These are phyloP conservation scores for Drosophila ironensis DNA, from an alignment of 1,140 invertebrate species.

Conservation along the genomic window DNA sequence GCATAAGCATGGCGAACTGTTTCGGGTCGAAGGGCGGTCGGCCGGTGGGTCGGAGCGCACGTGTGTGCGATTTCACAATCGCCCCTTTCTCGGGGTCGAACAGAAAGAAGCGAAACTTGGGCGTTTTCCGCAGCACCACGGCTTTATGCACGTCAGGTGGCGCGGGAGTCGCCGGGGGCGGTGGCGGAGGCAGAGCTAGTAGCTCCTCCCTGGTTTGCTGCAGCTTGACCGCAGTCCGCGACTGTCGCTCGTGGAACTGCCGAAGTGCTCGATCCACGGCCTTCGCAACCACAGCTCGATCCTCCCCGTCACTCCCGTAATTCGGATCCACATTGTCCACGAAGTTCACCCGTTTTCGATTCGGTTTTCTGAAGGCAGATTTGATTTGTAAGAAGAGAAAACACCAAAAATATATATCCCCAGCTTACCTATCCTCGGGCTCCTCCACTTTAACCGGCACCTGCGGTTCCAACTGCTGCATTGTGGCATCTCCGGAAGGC, in stretches of 20 bases:
- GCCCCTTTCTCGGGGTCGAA: conserved; percentile 44
- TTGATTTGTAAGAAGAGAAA: background rate
- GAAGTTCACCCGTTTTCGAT: conserved; percentile 70
- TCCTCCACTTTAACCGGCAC: conserved; percentile 22
- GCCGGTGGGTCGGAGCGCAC: conserved; percentile 14
- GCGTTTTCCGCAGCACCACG: conserved; percentile 58
- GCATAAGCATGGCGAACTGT: conserved; percentile 66
- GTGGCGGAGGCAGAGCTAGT: conserved; percentile 39
- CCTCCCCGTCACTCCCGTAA: conserved; percentile 70
- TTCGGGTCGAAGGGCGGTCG: conserved; percentile 58
- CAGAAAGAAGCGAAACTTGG: conserved; percentile 51
- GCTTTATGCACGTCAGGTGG: conserved; percentile 50
- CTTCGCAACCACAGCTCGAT: conserved; percentile 47
- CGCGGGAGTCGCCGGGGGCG: conserved; percentile 40
- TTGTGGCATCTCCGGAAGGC: conserved; percentile 25
- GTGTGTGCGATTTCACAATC: conserved; percentile 33
- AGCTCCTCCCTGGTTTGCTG: conserved; percentile 50
- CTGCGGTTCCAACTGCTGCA: background rate
- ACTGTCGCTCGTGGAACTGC: conserved; percentile 21
- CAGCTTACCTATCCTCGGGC: conserved; percentile 49
- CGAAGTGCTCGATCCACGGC: conserved; percentile 47
- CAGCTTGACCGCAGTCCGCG: conserved; percentile 32
- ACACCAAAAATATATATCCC: background rate
- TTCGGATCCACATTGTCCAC: conserved; percentile 71
- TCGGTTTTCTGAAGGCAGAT: conserved; percentile 46